Conservation (phyloP, 2,888 invertebrate species). For the Tuta absoluta region DNA sequence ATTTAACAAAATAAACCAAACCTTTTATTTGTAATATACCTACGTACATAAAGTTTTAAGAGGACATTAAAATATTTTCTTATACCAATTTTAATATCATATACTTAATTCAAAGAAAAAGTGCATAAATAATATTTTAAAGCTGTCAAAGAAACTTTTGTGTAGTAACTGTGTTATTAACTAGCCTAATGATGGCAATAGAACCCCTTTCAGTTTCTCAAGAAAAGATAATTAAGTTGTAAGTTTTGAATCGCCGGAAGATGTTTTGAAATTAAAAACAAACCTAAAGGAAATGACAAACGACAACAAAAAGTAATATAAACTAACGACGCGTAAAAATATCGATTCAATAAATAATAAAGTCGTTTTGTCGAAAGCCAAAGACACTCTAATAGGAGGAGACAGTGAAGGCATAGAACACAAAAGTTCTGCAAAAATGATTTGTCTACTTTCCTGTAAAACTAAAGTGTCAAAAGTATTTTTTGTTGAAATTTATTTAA, state of each 20-base stretch:
- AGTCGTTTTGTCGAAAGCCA: constrained; percentile 50
- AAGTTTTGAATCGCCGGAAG: constrained; percentile 25
- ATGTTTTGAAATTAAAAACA: constrained; percentile 19
- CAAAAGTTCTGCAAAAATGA: too few species aligned
- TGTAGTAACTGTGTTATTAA: not conserved
- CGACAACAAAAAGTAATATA: constrained; percentile 27
- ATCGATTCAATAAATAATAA: constrained; percentile 68
- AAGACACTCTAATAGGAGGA: not conserved
- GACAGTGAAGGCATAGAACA: not conserved
- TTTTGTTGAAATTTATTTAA: too few species aligned
- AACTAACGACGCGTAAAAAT: constrained; percentile 56
- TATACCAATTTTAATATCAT: too few species aligned
- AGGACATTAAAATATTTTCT: too few species aligned
- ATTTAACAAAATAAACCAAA: too few species aligned
- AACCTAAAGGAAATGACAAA: constrained; percentile 24
- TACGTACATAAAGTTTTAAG: too few species aligned
- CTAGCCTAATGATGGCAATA: not conserved
- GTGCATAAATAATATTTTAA: too few species aligned
- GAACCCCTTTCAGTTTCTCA: not conserved
- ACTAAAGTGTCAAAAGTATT: too few species aligned
- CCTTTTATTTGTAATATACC: too few species aligned
- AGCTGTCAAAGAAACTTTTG: too few species aligned
- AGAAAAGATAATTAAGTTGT: constrained; percentile 34
- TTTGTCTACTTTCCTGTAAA: not conserved
- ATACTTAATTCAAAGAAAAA: too few species aligned